Conservation (phyloP, 2,797 vertebrate species). For the Propithecus perrieri region DNA sequence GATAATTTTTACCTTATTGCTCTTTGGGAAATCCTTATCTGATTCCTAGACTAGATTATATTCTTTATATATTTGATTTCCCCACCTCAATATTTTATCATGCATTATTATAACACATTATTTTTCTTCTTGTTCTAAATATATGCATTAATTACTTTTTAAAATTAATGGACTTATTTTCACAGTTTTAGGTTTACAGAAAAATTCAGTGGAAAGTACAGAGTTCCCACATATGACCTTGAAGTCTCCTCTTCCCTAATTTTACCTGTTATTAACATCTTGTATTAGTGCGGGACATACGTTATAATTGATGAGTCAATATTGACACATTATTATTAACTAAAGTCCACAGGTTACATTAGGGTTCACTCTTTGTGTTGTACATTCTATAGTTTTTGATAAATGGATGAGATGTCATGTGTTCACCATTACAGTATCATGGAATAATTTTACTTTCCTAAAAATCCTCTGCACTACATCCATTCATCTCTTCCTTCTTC, state of each 20-base stretch:
- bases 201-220: not conserved
- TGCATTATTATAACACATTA: not conserved
- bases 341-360: not conserved
- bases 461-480: not conserved
- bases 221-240: not conserved
- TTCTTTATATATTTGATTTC: not conserved
- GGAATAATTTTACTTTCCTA: not conserved
- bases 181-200: not conserved
- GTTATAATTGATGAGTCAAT: not conserved
- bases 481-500: not conserved
- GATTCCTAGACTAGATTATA: not conserved
- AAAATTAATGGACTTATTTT: not conserved
- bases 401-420: not conserved
- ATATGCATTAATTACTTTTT: not conserved
- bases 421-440: not conserved
- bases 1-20: not conserved
- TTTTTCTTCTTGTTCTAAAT: not conserved
- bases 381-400: not conserved
- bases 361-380: not conserved
- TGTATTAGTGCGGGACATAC: not conserved
- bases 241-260: not conserved
- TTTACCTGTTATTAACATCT: not conserved
- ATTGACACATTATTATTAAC: not conserved
- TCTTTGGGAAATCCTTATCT: not conserved
- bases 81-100: not conserved